A percentile compares a stretch with the other conserved stretches of the same genome.
phyloP scores from a whole-genome alignment of 2,888 invertebrate species.

The Drosophila affinis region DNA sequence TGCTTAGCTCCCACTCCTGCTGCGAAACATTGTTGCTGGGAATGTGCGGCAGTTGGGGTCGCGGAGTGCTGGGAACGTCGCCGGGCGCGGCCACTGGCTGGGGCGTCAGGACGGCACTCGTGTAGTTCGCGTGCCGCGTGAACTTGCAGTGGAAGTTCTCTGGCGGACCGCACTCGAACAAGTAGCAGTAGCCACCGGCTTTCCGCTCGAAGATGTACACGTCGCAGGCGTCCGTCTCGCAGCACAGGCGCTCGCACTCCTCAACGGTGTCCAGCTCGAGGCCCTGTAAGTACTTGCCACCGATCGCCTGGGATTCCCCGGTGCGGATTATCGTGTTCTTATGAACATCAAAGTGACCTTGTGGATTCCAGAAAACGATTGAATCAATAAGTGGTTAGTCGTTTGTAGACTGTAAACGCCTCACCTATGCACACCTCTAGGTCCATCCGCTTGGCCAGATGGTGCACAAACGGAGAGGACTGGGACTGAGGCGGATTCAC shows the following conservation, averaged over 20 bases:
- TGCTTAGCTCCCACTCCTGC: slow-evolving; percentile 84
- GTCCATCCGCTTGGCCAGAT: slow-evolving; percentile 83
- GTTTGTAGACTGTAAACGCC: not conserved
- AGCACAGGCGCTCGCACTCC: slow-evolving; percentile 94
- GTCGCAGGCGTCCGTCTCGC: slow-evolving; percentile 93
- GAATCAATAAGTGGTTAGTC: not conserved
- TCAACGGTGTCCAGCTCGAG: slow-evolving; percentile 91
- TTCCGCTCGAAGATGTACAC: slow-evolving; percentile 97
- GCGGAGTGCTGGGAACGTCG: slow-evolving; percentile 70
- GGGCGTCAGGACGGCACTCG: slow-evolving; percentile 91
- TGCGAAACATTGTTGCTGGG: slow-evolving; percentile 81
- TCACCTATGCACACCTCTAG: slow-evolving; percentile 83
- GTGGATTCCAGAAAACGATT: not conserved
- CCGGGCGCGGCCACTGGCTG: slow-evolving; percentile 79
- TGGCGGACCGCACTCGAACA: slow-evolving; percentile 95
- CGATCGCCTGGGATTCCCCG: slow-evolving; percentile 93
- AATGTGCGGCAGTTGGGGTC: slow-evolving; percentile 69
- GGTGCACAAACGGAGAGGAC: slow-evolving; percentile 39
- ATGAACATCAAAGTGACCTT: slow-evolving; percentile 90
- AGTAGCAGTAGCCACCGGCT: slow-evolving; percentile 92
- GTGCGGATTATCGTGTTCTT: slow-evolving; percentile 95
- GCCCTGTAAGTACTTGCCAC: slow-evolving; percentile 94
- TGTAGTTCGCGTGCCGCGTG: slow-evolving; percentile 93
- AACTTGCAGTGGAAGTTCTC: slow-evolving; percentile 97
- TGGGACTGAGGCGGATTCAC: slow-evolving; percentile 11